Conservation (phyloP, 2,888 invertebrate species). For the Portevinia maculata region DNA sequence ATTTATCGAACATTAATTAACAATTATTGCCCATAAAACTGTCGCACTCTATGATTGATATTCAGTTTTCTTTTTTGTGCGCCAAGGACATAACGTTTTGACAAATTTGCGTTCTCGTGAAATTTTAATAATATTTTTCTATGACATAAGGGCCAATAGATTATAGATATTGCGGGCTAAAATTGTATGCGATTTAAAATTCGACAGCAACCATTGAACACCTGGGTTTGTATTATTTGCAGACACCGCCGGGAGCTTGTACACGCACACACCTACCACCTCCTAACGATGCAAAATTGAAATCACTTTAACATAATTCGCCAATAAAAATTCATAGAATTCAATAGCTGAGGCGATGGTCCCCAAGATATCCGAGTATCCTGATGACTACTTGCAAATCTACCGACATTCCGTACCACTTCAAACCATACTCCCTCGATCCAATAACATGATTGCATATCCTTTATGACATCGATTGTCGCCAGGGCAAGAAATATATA, state of each 20-base stretch:
- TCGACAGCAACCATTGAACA: conserved; percentile 59
- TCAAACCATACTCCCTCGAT: conserved; percentile 52
- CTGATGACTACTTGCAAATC: conserved; percentile 22
- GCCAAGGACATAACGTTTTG: conserved; percentile 16
- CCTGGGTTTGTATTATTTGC: conserved; percentile 65
- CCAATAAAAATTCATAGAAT: conserved; percentile 73
- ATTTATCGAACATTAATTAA: conserved; percentile 22
- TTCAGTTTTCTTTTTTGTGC: neutral
- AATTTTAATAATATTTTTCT: conserved; percentile 57
- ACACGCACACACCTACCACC: conserved; percentile 14
- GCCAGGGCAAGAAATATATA: conserved; percentile 26
- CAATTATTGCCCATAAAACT: conserved; percentile 48
- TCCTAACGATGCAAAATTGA: conserved; percentile 70
- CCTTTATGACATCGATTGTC: conserved; percentile 71
- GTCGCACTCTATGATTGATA: conserved; percentile 23
- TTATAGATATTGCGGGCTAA: conserved; percentile 33
- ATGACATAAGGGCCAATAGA: conserved; percentile 43
- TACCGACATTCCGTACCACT: conserved; percentile 21
- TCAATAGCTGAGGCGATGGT: conserved; percentile 50
- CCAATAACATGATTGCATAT: conserved; percentile 64
- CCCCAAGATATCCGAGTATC: conserved; percentile 1
- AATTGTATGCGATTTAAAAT: conserved; percentile 59
- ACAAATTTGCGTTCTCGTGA: conserved; percentile 35
- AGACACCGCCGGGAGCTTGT: conserved; percentile 4
- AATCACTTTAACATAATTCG: conserved; percentile 73